phyloP scores from a whole-genome alignment of 2,113 vertebrate species.

The Rhinogobius similis region DNA sequence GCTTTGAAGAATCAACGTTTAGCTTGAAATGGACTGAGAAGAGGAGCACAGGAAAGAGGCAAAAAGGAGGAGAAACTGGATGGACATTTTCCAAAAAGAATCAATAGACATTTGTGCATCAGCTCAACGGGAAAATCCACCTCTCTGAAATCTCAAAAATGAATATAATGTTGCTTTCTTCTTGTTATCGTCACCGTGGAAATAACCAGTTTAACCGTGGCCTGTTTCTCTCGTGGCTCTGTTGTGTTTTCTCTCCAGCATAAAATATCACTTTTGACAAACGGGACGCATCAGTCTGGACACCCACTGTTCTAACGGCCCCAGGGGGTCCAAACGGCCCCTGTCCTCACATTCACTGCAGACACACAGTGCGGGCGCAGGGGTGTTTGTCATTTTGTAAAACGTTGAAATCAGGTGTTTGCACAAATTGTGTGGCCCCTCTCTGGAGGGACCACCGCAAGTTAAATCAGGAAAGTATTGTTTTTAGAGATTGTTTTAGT shows the following conservation, averaged over 20 bases:
- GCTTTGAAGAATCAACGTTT: constrained; percentile 57
- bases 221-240: constrained; percentile 74
- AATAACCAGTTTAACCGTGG: constrained; percentile 74
- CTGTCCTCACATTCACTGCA: constrained; percentile 54
- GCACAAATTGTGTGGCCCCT: constrained; percentile 77
- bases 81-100: constrained; percentile 31
- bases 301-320: constrained; percentile 38
- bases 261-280: constrained; percentile 63
- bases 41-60: constrained; percentile 42
- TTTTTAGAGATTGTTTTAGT: constrained; percentile 80
- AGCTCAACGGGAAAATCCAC: constrained; percentile 46
- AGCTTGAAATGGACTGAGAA: constrained; percentile 44
- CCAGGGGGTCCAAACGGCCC: constrained; percentile 19
- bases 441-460: constrained; percentile 61
- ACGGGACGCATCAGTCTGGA: constrained; percentile 46
- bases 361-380: constrained; percentile 59
- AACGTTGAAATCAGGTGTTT: constrained; percentile 82
- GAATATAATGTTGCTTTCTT: constrained; percentile 71
- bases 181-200: constrained; percentile 69
- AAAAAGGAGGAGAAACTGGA: constrained; percentile 43
- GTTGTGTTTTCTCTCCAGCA: constrained; percentile 74
- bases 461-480: constrained; percentile 84
- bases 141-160: constrained; percentile 50
- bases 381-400: constrained; percentile 69
- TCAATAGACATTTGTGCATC: constrained; percentile 23